Conservation (phyloP, 2,797 vertebrate species). For the Gymnodraco acuticeps region DNA sequence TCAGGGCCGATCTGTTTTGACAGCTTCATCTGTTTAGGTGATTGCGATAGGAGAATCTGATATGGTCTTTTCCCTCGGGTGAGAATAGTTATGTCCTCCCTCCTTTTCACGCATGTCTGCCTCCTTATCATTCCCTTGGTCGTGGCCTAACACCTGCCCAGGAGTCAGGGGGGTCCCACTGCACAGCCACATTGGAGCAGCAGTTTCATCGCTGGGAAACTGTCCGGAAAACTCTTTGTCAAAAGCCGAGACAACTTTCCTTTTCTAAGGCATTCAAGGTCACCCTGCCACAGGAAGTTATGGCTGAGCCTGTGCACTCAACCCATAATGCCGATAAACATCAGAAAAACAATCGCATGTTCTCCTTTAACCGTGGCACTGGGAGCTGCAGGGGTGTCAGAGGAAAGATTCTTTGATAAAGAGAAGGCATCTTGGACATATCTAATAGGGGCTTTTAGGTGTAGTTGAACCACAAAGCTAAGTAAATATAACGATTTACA, state of each 20-base stretch:
- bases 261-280: conserved; percentile 25
- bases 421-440: conserved; percentile 21
- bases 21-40: conserved; percentile 76
- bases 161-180: background rate
- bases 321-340: conserved; percentile 66
- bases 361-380: conserved; percentile 48
- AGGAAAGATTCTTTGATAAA: conserved; percentile 54
- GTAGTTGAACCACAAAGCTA: background rate
- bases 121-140: conserved; percentile 69
- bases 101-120: conserved; percentile 83
- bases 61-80: conserved; percentile 72
- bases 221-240: conserved; percentile 41
- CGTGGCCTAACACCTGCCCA: conserved; percentile 58
- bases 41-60: conserved; percentile 76
- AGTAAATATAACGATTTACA: conserved; percentile 22
- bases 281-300: conserved; percentile 60
- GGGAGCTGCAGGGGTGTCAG: conserved; percentile 58
- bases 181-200: conserved; percentile 10
- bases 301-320: conserved; percentile 68
- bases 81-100: conserved; percentile 75
- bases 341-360: conserved; percentile 68
- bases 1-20: conserved; percentile 75
- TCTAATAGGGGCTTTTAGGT: conserved; percentile 15
- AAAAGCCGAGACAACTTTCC: conserved; percentile 47
- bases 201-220: conserved; percentile 21